phyloP scores from a whole-genome alignment of 1,140 invertebrate genomes.

The Apis florea region DNA sequence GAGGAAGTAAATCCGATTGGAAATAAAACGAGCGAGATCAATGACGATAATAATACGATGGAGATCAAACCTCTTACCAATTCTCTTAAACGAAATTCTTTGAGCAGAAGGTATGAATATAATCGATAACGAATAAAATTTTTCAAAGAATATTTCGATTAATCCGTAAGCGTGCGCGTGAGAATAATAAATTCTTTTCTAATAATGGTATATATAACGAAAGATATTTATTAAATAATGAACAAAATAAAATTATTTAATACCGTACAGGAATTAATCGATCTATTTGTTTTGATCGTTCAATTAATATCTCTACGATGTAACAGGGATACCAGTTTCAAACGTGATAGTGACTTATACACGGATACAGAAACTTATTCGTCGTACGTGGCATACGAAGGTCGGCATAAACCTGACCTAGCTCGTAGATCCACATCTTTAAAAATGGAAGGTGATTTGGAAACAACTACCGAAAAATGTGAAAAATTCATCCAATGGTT shows the following conservation, averaged over 20 bases:
- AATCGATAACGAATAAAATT: too few species aligned
- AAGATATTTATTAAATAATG: too few species aligned
- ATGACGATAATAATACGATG: slow-evolving; percentile 52
- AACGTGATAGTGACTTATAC: slow-evolving; percentile 69
- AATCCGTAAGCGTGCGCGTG: too few species aligned
- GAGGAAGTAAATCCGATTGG: slow-evolving; percentile 23
- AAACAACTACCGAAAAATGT: slow-evolving; percentile 79
- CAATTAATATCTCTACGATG: background rate
- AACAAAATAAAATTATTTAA: too few species aligned
- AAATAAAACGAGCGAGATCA: background rate
- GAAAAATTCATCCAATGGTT: slow-evolving; percentile 81
- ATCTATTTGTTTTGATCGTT: background rate
- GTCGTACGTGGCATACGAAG: slow-evolving; percentile 72
- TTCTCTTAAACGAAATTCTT: slow-evolving; percentile 32
- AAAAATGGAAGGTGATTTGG: slow-evolving; percentile 80
- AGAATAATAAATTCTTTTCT: too few species aligned
- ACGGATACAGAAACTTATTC: slow-evolving; percentile 73
- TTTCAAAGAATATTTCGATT: too few species aligned
- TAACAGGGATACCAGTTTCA: slow-evolving; percentile 60
- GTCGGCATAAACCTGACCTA: slow-evolving; percentile 76
- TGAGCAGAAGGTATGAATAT: slow-evolving; percentile 59
- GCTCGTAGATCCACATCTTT: slow-evolving; percentile 79
- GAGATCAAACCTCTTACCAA: slow-evolving; percentile 52
- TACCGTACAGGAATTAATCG: background rate
- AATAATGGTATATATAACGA: too few species aligned